Evolutionary conservation across 2,888 invertebrate genomes (phyloP).

Genomic region (Cheilosia vulpina): DNA sequence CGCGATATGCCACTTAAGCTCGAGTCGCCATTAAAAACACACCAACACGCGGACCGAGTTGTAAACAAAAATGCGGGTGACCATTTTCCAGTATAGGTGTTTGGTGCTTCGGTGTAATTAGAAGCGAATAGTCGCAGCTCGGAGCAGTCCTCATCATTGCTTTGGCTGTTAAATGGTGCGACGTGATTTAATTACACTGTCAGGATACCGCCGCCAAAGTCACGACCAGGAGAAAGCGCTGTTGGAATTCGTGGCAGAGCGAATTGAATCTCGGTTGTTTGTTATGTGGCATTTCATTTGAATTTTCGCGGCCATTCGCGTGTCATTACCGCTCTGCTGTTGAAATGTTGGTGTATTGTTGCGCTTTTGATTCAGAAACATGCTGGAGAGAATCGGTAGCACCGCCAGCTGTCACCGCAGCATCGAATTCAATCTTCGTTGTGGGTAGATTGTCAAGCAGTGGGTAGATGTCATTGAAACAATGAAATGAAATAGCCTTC

Average conservation of each 20-base stretch:
- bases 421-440: slow-evolving; percentile 6
- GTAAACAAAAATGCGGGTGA: slow-evolving; percentile 6
- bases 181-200: slow-evolving; percentile 61
- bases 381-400: not conserved
- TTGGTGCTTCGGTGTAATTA: slow-evolving; percentile 51
- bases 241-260: slow-evolving; percentile 35
- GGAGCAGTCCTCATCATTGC: slow-evolving; percentile 27
- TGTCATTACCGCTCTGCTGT: slow-evolving; percentile 30
- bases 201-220: slow-evolving; percentile 23
- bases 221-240: not conserved
- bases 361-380: not conserved
- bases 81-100: slow-evolving; percentile 37
- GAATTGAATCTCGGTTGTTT: slow-evolving; percentile 51
- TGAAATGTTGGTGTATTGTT: slow-evolving; percentile 33
- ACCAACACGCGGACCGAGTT: not conserved
- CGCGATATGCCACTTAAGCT: slow-evolving; percentile 56
- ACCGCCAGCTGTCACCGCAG: not conserved
- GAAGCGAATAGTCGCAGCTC: slow-evolving; percentile 28
- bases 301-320: slow-evolving; percentile 42
- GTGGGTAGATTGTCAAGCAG: not conserved
- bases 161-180: slow-evolving; percentile 56
- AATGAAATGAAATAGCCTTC: not conserved
- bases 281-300: slow-evolving; percentile 51
- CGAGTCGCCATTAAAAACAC: slow-evolving; percentile 35
- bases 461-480: not conserved